Base-by-base conservation (phyloP, 2,113 vertebrate species). In the Leucosticte australis region DNA sequence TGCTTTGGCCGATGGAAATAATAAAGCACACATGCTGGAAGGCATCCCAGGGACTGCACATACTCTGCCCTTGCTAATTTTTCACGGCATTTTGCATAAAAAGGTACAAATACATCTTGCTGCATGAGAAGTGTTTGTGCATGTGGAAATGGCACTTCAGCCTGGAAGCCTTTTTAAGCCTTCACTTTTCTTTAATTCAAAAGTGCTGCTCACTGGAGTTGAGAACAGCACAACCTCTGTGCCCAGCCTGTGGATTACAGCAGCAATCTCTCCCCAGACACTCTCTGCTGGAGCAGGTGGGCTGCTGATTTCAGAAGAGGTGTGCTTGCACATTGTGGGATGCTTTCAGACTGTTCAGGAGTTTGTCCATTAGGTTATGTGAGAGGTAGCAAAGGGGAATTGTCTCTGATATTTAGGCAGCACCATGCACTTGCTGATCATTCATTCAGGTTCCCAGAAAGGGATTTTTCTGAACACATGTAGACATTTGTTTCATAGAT, bases 161-260 rank as follows among this genome's bases (percentile, higher is more conserved):
- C 91, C 84, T 95, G 67, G 78, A 95, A 95, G 89, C 93, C 31
- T 91, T 92, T 90, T 52, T 31, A 85, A 90, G 74, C 87, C 42
- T 87, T 94, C 91, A 65, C 62, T 90, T 91, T 87, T 83, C 87
- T 87, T 95, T 92, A 96, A 83, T 87, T 68, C 84, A 46, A 53
- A 87, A 89, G 55, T 53, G 17, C 39, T 69, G 2, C 15, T 92
- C 57, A 81, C 4, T 0, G 8, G 84, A 76, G n/a, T 33, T 62
- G 89, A 95, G 70, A 89, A 39, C 20, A 82, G 46, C 39, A 16
- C 49, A 83, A 65, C 26, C 28, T 50, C 57, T 55, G 59, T 21
- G 55, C 68, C 71, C 85, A 74, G 84, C 18, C 65, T 15, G 26
- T 0, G 5, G 37, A 23, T 82, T 65, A 39, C 47, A 1, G 59